A percentile compares a stretch with the other conserved stretches of the same genome.
These are phyloP conservation scores for Tympanoctomys barrerae DNA, from an alignment of 2,797 vertebrate species.

Conservation along the genomic window DNA sequence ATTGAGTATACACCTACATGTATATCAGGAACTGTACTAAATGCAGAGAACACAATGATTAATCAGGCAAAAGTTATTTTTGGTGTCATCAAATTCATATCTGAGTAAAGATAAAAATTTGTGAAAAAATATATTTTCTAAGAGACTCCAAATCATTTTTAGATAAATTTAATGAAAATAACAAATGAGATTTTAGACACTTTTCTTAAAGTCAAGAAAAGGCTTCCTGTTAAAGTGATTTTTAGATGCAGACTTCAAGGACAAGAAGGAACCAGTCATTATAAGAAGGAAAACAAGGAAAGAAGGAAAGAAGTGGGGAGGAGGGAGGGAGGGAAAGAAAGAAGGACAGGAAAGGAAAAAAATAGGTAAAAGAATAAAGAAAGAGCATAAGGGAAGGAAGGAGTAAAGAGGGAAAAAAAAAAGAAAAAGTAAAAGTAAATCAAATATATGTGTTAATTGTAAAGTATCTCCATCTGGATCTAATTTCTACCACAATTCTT, in stretches of 20 bases:
- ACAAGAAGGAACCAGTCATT: not conserved
- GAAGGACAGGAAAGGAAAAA: rapidly evolving
- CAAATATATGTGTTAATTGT: not conserved
- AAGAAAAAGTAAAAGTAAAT: not conserved
- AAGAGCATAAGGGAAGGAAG: no score
- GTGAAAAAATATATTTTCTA: not conserved
- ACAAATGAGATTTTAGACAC: not conserved
- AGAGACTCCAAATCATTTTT: not conserved
- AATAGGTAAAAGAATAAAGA: not conserved
- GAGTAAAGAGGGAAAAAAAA: not conserved
- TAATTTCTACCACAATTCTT: not conserved
- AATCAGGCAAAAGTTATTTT: not conserved
- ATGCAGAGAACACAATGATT: not conserved
- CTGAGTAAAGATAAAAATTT: not conserved
- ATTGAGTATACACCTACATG: not conserved
- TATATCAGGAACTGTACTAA: not conserved
- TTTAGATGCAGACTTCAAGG: not conserved
- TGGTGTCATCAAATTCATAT: not conserved
- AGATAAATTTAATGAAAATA: not conserved
- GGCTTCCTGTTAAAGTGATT: not conserved
- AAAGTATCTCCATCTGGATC: not conserved
- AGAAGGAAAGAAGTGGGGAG: no score
- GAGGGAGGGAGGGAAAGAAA: rapidly evolving
- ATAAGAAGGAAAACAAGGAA: not conserved
- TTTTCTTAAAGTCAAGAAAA: not conserved